Conservation (phyloP, 1,140 invertebrate genomes). For the Bursaphelenchus mucronatus region DNA sequence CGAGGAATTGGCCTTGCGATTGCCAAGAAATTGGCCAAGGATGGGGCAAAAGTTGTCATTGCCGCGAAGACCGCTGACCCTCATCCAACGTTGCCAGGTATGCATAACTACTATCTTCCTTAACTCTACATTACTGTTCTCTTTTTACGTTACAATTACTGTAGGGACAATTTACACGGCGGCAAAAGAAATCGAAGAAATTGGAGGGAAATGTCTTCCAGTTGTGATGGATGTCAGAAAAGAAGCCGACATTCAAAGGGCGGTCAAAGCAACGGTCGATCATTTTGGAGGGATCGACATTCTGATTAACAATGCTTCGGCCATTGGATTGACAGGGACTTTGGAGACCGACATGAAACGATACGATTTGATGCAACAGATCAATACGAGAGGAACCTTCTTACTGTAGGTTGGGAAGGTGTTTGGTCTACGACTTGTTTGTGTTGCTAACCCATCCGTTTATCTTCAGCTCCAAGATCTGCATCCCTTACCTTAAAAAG, state of each 20-base stretch:
- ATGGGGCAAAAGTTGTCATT: conserved; percentile 70
- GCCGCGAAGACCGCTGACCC: conserved; percentile 51
- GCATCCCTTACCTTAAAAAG: conserved; percentile 80
- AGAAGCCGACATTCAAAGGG: conserved; percentile 74
- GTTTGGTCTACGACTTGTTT: too few species aligned
- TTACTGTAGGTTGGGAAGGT: conserved; percentile 67
- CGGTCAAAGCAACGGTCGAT: conserved; percentile 77
- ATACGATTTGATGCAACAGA: conserved; percentile 86
- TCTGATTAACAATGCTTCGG: conserved; percentile 71
- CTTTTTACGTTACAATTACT: conserved; percentile 14
- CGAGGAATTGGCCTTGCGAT: conserved; percentile 95
- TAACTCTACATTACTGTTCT: too few species aligned
- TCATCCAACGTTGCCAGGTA: conserved; percentile 92
- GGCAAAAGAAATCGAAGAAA: conserved; percentile 77
- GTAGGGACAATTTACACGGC: conserved; percentile 69
- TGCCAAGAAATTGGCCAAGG: conserved; percentile 75
- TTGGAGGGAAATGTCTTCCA: conserved; percentile 81
- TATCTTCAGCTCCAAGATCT: conserved; percentile 70
- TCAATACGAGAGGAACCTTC: conserved; percentile 86
- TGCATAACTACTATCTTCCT: conserved; percentile 80
- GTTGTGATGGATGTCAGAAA: conserved; percentile 88
- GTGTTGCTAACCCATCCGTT: background rate
- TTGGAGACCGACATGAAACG: conserved; percentile 84
- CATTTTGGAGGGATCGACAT: conserved; percentile 96
- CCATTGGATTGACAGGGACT: conserved; percentile 83